A percentile compares a stretch with the other conserved stretches of the same genome.
These are phyloP conservation scores for Ennomos fuscantarius DNA, from an alignment of 2,888 invertebrate genomes.

Conservation along the genomic window DNA sequence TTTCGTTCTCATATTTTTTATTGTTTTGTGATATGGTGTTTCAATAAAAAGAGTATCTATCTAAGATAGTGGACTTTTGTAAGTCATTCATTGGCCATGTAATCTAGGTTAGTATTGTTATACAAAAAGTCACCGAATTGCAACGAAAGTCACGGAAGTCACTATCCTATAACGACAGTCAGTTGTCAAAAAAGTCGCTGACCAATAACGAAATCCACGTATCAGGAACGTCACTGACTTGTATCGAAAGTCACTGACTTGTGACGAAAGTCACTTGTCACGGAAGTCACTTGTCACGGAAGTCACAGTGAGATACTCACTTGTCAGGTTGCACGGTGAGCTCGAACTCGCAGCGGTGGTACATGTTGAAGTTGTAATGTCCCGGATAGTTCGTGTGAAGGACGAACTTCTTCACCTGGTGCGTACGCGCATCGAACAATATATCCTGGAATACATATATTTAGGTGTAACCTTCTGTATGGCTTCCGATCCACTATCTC, in stretches of 20 bases:
- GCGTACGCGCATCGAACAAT: conserved; percentile 97
- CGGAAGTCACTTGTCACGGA: neutral
- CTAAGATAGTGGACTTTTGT: too few relatives aligned
- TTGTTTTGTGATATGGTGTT: too few relatives aligned
- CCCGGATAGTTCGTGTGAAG: conserved; percentile 99
- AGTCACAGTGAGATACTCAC: conserved; percentile 54
- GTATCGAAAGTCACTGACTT: neutral
- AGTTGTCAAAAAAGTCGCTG: neutral
- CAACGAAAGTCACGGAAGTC: too few relatives aligned
- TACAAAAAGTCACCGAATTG: neutral
- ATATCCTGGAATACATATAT: conserved; percentile 89
- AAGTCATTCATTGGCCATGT: too few relatives aligned
- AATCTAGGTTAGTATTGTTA: too few relatives aligned
- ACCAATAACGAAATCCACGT: too few relatives aligned
- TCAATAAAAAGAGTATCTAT: too few relatives aligned
- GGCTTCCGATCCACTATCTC: too few relatives aligned
- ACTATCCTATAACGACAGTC: neutral
- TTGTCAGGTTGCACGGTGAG: conserved; percentile 90
- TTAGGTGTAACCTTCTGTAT: too few relatives aligned
- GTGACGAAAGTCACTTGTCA: too few relatives aligned
- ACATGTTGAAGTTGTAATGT: conserved; percentile 99
- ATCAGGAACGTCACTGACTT: too few relatives aligned
- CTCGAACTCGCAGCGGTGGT: conserved; percentile 97
- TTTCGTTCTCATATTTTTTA: too few relatives aligned
- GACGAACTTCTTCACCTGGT: conserved; percentile 98